Evolutionary conservation across 1,140 invertebrate genomes (phyloP), one percentile per base, ranked within the genome.

Genomic region (Lasioglossum albipes): DNA sequence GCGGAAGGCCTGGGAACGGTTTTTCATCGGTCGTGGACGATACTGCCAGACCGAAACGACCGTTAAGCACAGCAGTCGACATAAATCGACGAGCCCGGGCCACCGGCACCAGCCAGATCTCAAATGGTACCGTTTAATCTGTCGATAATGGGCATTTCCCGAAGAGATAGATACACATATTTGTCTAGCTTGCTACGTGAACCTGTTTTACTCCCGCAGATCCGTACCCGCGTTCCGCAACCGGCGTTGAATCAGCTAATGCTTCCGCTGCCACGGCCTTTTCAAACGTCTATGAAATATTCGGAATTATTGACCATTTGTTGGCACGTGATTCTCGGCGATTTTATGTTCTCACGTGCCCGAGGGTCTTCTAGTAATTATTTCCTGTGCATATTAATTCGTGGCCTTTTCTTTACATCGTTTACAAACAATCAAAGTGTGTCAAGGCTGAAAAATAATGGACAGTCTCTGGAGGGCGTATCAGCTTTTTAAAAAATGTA

Each of bases 61-160:
- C 61, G 80, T 70, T 69, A 42, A 70, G 20, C 57, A 62, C 61
- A 52, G n/a, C 65, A n/a, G 59, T 76, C 59, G 45, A 66, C 75
- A 78, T 82, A 82, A 82, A 78, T 81, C 75, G 68, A 18, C 20
- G 42, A 70, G 45, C 42, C 36, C 41, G 64, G 27, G 49, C 1
- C 18, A 9, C 62, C n/a, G 49, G 65, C 27, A 61, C 68, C 80
- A 68, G 61, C 75, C 41, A 73, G 68, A 72, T 67, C 61, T 78
- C 54, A 79, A 82, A 78, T 82, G 62, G 68, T 61, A 68, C 64
- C 75, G 80, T 82, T 82, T 82, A 82, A 82, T 79, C 80, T 78
- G 75, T 68, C 68, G 61, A 78, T 82, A 78, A 82, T 78, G 69
- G 74, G 52, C 52, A 82, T 79, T 64, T 82, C 75, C 59, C 69